phyloP scores from a whole-genome alignment of 2,113 vertebrate species.

The Grammomys surdaster region DNA sequence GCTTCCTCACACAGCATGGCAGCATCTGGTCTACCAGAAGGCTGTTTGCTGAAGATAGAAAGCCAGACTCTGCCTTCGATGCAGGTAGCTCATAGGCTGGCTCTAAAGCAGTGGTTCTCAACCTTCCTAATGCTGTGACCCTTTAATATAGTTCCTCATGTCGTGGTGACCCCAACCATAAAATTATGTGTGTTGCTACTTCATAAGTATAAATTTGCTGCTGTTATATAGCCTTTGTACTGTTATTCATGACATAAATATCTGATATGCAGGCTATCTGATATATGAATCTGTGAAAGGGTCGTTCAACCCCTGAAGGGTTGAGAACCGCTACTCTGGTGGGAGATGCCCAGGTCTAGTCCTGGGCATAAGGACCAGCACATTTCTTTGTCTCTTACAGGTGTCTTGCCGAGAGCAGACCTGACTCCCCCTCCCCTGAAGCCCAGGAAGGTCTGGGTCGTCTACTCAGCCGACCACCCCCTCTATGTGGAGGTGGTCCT shows the following conservation, averaged over 20 bases:
- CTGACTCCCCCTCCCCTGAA: conserved; percentile 77
- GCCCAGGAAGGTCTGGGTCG: conserved; percentile 90
- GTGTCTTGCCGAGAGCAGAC: fast-evolving
- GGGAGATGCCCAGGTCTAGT: neutral
- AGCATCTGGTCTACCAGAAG: neutral
- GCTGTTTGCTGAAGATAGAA: neutral
- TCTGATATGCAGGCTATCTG: neutral
- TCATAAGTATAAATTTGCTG: neutral
- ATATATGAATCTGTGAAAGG: neutral
- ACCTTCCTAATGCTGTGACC: neutral
- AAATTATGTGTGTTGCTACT: neutral
- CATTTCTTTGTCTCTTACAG: neutral
- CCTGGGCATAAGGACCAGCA: neutral
- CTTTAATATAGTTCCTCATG: neutral
- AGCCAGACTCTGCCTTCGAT: neutral
- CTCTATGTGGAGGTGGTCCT: conserved; percentile 94
- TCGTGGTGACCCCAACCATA: neutral
- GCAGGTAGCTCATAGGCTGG: too few relatives aligned
- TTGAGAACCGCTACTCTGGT: neutral
- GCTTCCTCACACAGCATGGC: neutral
- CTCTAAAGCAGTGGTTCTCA: neutral
- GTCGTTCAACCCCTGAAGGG: neutral
- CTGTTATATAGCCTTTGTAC: neutral
- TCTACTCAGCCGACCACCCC: conserved; percentile 95
- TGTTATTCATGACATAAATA: neutral